Evolutionary conservation across 2,113 vertebrate species (phyloP), one percentile per base, ranked within the genome.

Genomic region (Platycercus adscitus): DNA sequence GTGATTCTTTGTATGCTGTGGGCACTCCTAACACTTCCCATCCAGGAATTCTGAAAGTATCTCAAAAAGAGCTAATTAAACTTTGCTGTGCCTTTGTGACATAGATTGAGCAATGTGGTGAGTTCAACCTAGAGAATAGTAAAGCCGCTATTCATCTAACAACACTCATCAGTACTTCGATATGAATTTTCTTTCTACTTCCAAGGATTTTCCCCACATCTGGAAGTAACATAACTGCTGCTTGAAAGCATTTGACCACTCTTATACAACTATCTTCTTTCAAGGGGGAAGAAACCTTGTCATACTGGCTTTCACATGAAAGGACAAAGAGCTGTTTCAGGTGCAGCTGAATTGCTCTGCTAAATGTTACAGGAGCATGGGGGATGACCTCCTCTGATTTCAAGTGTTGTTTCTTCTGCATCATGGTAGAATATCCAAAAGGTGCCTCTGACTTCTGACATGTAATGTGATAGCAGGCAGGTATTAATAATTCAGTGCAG

Each of bases 401-500:
- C 82, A 88, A n/a, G 28, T 26, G 2, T 65, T 64, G 53, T 91
- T 92, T 83, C 80, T 63, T 58, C 83, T 70, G 68, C 68, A 43
- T 31, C 3, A 0, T 6, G 8, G 64, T 19, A 88, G 69, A 50
- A 23, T 28, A 29, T 47, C 88, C 83, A 31, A 21, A 84, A 84
- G 80, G 72, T 64, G 18, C 64, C 39, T 66, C 37, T 75, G 88
- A 13, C 69, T 86, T 7, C 18, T 83, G 81, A 37, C 33, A 2
- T 28, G 88, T 7, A 33, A 72, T 33, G 47, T 68, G 81, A 91
- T 11, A 37, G 4, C 70, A 91, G 81, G 1, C 43, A 17, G 50
- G 68, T 50, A 37, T 95, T 2, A 82, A 93, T 91, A 88, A 93
- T 95, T 93, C 61, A 94, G 43, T 58, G 13, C 55, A 81, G 81